Evolutionary conservation across 92 coral and sea anemone genomes (phyloP).

Genomic region (Muricea muricata): DNA sequence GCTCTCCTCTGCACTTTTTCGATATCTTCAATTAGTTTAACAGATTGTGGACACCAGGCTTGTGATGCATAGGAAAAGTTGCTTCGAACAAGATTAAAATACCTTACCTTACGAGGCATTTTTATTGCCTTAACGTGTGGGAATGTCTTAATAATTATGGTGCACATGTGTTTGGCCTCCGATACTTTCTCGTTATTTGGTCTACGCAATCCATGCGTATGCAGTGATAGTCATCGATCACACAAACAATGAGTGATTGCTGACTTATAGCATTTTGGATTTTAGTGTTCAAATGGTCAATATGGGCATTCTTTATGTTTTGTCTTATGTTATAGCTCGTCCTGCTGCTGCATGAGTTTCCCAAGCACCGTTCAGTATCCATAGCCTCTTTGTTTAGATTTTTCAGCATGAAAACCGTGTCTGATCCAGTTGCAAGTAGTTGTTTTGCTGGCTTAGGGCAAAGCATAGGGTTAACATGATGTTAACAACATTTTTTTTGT

Average conservation of each 20-base stretch:
- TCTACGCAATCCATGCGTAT: background rate
- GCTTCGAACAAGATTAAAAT: no score
- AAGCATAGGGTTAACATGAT: background rate
- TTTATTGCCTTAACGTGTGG: background rate
- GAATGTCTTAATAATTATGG: background rate
- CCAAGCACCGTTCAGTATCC: background rate
- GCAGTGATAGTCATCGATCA: background rate
- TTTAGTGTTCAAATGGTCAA: background rate
- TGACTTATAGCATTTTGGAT: background rate
- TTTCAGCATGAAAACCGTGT: background rate
- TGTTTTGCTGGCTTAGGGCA: slow-evolving; percentile 4
- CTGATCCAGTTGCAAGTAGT: background rate
- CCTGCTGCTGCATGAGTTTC: background rate
- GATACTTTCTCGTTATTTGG: background rate
- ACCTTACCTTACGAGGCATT: background rate
- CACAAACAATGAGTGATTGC: background rate
- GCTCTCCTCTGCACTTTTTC: no score
- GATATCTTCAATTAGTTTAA: no score
- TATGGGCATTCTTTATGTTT: background rate
- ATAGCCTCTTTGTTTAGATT: background rate
- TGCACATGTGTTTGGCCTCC: slow-evolving; percentile 11
- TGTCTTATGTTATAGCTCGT: background rate
- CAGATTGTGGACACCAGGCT: no score
- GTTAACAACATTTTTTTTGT: background rate
- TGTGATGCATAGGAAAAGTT: no score